These are phyloP conservation scores for Agrypnia vestita DNA, from an alignment of 1,140 invertebrate genomes.

Conservation along the genomic window DNA sequence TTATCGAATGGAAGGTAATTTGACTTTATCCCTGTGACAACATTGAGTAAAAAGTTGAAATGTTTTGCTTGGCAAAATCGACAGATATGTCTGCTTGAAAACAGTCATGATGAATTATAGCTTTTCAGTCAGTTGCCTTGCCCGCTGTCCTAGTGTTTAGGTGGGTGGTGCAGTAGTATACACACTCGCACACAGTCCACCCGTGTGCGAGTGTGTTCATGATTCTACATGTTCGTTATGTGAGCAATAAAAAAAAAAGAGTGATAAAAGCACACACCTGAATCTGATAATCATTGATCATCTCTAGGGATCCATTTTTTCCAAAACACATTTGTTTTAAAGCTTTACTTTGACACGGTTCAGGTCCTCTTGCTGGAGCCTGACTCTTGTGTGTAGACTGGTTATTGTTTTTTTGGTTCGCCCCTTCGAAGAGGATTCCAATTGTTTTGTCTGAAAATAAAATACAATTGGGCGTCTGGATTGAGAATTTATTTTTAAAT, in stretches of 20 bases:
- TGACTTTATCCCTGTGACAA: too few relatives aligned
- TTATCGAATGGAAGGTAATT: too few relatives aligned
- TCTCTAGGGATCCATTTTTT: constrained; percentile 34
- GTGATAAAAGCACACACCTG: not conserved
- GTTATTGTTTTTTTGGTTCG: constrained; percentile 44
- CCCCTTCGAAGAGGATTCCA: constrained; percentile 23
- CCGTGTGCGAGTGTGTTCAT: too few relatives aligned
- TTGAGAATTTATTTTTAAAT: not conserved
- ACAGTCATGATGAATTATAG: too few relatives aligned
- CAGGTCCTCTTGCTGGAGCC: not conserved
- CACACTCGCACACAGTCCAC: too few relatives aligned
- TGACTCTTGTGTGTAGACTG: not conserved
- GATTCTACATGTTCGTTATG: too few relatives aligned
- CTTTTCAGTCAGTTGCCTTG: too few relatives aligned
- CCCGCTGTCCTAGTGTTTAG: too few relatives aligned
- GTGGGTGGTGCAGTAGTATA: too few relatives aligned
- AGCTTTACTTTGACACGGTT: not conserved
- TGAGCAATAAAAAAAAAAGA: not conserved
- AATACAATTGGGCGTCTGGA: not conserved
- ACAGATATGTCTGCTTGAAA: too few relatives aligned
- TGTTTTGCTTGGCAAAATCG: too few relatives aligned
- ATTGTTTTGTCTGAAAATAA: constrained; percentile 44
- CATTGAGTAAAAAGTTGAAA: too few relatives aligned
- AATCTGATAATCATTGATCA: not conserved
- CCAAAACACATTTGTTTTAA: constrained; percentile 45